These are phyloP conservation scores for Macrobrachium nipponense DNA, from an alignment of 1,140 invertebrate species.

Conservation along the genomic window DNA sequence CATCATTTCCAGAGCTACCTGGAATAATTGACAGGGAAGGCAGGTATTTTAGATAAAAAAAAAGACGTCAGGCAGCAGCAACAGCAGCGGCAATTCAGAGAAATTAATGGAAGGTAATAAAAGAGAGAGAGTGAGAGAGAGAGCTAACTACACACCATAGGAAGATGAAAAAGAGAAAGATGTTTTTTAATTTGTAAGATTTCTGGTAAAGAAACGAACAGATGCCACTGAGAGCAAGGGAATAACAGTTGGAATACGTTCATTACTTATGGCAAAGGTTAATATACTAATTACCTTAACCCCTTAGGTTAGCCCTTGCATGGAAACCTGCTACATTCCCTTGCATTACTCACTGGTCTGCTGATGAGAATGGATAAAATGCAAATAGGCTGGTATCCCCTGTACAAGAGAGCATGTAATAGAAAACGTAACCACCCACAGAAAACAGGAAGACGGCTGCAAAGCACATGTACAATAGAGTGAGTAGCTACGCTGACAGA, in stretches of 20 bases:
- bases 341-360: conserved; percentile 26
- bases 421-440: conserved; percentile 42
- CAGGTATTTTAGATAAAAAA: conserved; percentile 28
- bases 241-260: no score
- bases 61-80: not conserved
- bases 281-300: no score
- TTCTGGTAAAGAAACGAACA: no score
- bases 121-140: conserved; percentile 3
- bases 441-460: conserved; percentile 34
- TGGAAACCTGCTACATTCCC: not conserved
- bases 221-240: no score
- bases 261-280: no score
- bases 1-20: conserved; percentile 65
- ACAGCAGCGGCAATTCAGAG: not conserved
- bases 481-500: not conserved
- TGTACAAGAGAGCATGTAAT: conserved; percentile 38
- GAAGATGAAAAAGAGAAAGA: not conserved
- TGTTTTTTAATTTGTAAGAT: not conserved
- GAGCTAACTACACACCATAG: not conserved
- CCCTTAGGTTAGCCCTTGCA: no score
- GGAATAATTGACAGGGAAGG: conserved; percentile 34
- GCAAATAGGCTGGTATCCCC: conserved; percentile 26
- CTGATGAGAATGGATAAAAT: conserved; percentile 23
- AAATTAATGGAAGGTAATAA: not conserved
- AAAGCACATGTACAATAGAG: conserved; percentile 29